Evolutionary conservation across 2,797 vertebrate genomes (phyloP).

Genomic region (Delichon dasypus): DNA sequence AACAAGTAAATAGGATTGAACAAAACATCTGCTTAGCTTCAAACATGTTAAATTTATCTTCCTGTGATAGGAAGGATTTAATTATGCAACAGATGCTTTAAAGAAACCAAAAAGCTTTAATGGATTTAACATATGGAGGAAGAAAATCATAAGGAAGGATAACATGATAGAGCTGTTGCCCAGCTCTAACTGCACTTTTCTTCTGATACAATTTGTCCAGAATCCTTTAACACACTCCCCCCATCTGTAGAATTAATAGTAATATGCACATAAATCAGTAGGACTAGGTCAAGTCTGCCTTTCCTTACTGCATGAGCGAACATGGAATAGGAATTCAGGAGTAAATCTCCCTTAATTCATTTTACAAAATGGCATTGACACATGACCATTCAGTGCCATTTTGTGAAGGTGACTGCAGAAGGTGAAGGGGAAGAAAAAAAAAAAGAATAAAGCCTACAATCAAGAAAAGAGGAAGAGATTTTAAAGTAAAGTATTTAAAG

Average conservation of each 20-base stretch:
- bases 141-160: background rate
- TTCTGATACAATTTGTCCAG: background rate
- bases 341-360: background rate
- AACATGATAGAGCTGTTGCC: background rate
- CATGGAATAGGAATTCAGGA: background rate
- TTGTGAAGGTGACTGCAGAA: slow-evolving; percentile 45
- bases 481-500: background rate
- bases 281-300: background rate
- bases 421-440: background rate
- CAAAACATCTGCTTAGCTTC: background rate
- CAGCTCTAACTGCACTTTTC: background rate
- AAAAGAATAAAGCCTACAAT: background rate
- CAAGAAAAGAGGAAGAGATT: background rate
- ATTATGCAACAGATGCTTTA: background rate
- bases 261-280: background rate
- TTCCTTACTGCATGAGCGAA: background rate
- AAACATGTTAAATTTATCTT: background rate
- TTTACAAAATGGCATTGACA: slow-evolving; percentile 18
- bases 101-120: background rate
- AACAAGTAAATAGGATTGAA: background rate
- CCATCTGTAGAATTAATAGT: background rate
- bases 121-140: background rate
- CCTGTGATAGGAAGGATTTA: background rate
- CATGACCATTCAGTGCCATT: background rate
- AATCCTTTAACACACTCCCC: background rate